These are phyloP conservation scores for Cydia pomonella DNA, from an alignment of 1,140 invertebrate genomes.

Conservation along the genomic window DNA sequence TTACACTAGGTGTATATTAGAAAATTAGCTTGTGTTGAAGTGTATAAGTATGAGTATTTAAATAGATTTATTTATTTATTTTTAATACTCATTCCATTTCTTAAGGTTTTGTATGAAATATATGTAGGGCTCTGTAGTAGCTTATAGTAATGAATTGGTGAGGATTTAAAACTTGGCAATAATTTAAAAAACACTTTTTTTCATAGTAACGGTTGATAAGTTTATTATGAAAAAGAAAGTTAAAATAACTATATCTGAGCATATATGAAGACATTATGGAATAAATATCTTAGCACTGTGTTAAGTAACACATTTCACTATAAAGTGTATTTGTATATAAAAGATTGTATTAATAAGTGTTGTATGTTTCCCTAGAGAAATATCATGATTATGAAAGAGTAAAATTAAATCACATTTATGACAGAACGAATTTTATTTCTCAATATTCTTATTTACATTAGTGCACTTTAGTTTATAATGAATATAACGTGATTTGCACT, in stretches of 20 bases:
- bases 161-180: neutral
- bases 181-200: neutral
- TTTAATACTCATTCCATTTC: constrained; percentile 28
- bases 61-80: constrained; percentile 10
- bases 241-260: neutral
- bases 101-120: neutral
- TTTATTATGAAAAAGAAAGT: neutral
- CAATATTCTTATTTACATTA: neutral
- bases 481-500: neutral
- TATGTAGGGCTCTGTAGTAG: neutral
- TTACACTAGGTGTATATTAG: constrained; percentile 22
- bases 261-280: constrained; percentile 4
- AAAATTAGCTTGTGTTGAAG: neutral
- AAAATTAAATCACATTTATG: constrained; percentile 48
- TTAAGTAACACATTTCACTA: neutral
- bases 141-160: too few relatives aligned
- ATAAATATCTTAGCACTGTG: neutral
- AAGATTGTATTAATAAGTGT: constrained; percentile 5
- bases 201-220: neutral
- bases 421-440: constrained; percentile 38
- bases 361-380: constrained; percentile 32
- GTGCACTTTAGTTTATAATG: neutral
- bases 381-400: constrained; percentile 15
- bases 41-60: constrained; percentile 19
- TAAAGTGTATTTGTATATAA: constrained; percentile 32